Evolutionary conservation across 2,888 invertebrate genomes (phyloP).

Genomic region (Tanypteryx hageni): DNA sequence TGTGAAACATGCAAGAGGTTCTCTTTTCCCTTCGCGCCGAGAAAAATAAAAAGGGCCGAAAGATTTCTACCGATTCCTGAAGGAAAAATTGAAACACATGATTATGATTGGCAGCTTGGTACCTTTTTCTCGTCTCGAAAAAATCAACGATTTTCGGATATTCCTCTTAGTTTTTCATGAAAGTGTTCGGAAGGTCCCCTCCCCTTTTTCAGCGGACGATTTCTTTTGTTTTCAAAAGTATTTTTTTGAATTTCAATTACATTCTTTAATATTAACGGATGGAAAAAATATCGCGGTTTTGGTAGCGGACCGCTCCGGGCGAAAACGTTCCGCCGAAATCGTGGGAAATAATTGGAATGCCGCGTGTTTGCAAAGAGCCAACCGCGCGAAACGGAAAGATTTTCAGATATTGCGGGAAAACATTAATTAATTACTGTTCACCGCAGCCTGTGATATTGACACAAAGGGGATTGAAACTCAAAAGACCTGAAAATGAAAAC

Average conservation of each 20-base stretch:
- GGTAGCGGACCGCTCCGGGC: background rate
- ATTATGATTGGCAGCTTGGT: background rate
- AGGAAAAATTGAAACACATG: background rate
- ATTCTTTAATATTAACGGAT: conserved; percentile 7
- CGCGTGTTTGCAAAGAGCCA: background rate
- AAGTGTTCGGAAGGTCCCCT: background rate
- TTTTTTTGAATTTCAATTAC: conserved; percentile 25
- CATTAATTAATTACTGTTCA: conserved; percentile 16
- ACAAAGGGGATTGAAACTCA: background rate
- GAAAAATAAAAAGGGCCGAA: background rate
- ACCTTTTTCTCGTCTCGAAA: background rate
- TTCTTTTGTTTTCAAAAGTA: background rate
- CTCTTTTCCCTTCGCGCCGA: too few species aligned
- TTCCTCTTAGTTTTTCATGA: background rate
- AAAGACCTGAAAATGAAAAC: background rate
- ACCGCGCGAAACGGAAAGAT: conserved; percentile 8
- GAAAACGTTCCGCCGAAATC: background rate
- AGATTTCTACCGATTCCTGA: background rate
- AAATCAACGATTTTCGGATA: background rate
- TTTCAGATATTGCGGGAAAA: conserved; percentile 7
- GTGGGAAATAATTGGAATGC: conserved; percentile 3
- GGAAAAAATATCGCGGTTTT: background rate
- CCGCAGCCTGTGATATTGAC: conserved; percentile 4
- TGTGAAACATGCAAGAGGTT: too few species aligned
- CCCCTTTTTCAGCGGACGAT: background rate